Conservation (phyloP, 2,888 invertebrate genomes). For the Tineola bisselliella region DNA sequence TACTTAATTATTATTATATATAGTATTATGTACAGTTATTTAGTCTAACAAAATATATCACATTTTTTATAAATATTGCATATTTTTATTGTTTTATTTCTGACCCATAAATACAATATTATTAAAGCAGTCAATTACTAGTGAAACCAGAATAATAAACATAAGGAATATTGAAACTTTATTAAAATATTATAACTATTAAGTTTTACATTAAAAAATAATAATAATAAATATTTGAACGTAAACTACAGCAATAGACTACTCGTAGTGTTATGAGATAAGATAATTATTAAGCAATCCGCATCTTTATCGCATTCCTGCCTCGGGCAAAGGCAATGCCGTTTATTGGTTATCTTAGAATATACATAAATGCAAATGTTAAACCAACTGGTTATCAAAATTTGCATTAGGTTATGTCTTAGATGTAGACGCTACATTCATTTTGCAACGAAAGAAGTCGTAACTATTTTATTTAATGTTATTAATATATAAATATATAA, state of each 20-base stretch:
- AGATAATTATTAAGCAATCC: not conserved
- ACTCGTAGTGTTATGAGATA: not conserved
- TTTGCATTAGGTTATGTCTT: not conserved
- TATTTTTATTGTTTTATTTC: not conserved
- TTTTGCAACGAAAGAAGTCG: no score
- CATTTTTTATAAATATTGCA: constrained; percentile 50
- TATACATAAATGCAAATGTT: not conserved
- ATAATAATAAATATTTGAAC: not conserved
- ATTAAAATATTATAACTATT: not conserved
- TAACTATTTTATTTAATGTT: no score
- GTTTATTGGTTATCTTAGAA: not conserved
- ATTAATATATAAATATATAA: no score
- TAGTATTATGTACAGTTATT: constrained; percentile 66
- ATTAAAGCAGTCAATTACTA: no score
- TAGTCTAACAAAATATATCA: constrained; percentile 68
- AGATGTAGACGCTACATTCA: no score
- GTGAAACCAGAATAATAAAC: not conserved
- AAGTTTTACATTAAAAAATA: not conserved
- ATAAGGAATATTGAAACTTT: not conserved
- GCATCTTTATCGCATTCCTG: not conserved
- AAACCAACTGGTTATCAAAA: not conserved
- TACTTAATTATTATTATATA: constrained; percentile 39
- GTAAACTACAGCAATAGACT: not conserved
- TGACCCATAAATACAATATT: not conserved
- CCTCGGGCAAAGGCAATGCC: not conserved